Evolutionary conservation across 2,888 invertebrate species (phyloP).

Genomic region (Acleris laterana): DNA sequence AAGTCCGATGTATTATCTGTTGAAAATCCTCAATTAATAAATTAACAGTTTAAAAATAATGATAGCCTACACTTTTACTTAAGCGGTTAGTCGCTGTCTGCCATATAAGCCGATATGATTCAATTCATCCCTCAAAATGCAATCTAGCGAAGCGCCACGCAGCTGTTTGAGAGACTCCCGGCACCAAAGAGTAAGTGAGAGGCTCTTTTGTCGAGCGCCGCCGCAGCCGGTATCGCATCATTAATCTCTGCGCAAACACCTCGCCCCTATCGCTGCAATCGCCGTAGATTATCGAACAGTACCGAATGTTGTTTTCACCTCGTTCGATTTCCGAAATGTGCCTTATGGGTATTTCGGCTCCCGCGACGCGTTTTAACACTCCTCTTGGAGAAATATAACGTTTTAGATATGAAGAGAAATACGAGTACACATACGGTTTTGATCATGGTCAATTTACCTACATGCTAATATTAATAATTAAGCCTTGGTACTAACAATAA

Average conservation of each 20-base stretch:
- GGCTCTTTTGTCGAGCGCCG: constrained; percentile 74
- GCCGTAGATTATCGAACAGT: constrained; percentile 38
- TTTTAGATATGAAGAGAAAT: neutral
- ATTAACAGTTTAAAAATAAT: too few relatives aligned
- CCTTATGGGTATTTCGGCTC: constrained; percentile 12
- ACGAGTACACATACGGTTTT: too few relatives aligned
- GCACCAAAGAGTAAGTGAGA: constrained; percentile 75
- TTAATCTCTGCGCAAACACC: constrained; percentile 78
- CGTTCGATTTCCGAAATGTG: constrained; percentile 32
- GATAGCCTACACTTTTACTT: too few relatives aligned
- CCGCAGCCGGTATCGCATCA: constrained; percentile 72
- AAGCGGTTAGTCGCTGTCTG: too few relatives aligned
- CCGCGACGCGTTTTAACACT: constrained; percentile 1
- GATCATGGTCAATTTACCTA: too few relatives aligned
- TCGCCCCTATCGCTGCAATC: constrained; percentile 47
- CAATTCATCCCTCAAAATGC: constrained; percentile 12
- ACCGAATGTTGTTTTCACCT: constrained; percentile 38
- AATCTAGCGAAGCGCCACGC: constrained; percentile 34
- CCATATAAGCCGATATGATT: too few relatives aligned
- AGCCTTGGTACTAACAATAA: too few relatives aligned
- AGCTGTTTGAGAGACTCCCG: constrained; percentile 63
- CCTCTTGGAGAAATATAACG: neutral
- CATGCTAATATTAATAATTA: too few relatives aligned
- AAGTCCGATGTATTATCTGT: too few relatives aligned
- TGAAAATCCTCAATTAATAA: too few relatives aligned